A percentile compares a stretch with the other conserved stretches of the same genome.
Evolutionary conservation across 2,113 vertebrate genomes (phyloP).

Genomic region (Sturnus vulgaris): DNA sequence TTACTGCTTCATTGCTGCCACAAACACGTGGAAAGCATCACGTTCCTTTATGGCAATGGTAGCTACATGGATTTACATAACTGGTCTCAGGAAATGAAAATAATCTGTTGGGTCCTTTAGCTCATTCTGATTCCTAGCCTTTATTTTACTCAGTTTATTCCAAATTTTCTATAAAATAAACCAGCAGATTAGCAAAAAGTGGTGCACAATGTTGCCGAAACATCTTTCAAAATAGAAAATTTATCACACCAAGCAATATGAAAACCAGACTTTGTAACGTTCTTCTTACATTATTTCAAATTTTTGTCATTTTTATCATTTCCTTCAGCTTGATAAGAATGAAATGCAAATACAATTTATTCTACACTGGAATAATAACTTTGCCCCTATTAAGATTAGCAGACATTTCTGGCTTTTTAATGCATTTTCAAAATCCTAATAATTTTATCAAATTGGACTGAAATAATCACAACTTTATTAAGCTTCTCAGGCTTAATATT

Average conservation of each 20-base stretch:
- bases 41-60: not conserved
- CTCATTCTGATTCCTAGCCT: not conserved
- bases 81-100: not conserved
- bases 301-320: not conserved
- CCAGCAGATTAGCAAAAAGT: not conserved
- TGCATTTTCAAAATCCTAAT: not conserved
- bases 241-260: not conserved
- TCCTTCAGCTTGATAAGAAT: not conserved
- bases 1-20: not conserved
- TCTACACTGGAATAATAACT: not conserved
- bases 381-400: not conserved
- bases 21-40: not conserved
- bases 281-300: not conserved
- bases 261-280: not conserved
- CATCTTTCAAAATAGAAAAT: not conserved
- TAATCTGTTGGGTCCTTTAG: not conserved
- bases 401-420: not conserved
- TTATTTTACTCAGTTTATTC: not conserved
- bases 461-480: slow-evolving; percentile 6
- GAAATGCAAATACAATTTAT: not conserved
- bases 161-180: not conserved
- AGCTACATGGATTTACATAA: not conserved
- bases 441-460: not conserved
- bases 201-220: not conserved
- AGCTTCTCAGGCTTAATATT: not conserved